Conservation (phyloP, 2,797 vertebrate genomes). For the Sebastes matsubarae region DNA sequence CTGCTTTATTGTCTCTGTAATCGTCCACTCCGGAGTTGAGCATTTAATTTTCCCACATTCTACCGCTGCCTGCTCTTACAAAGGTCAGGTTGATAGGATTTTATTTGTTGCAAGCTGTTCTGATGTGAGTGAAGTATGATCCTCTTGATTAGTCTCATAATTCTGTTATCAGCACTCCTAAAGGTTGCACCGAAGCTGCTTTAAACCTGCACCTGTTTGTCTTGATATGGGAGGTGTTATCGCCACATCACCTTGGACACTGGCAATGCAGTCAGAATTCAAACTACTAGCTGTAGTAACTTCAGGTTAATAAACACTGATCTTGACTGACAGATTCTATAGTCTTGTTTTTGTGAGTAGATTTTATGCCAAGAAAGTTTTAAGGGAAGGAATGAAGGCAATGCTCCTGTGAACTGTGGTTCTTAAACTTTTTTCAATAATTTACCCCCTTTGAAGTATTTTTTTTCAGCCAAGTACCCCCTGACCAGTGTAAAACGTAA, state of each 20-base stretch:
- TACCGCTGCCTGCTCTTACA: slow-evolving; percentile 39
- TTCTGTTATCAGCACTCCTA: slow-evolving; percentile 60
- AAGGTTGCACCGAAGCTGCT: slow-evolving; percentile 60
- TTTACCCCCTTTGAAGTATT: not conserved
- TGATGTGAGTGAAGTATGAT: slow-evolving; percentile 55
- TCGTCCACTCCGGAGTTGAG: slow-evolving; percentile 52
- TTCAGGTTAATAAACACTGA: not conserved
- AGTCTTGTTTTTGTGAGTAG: not conserved
- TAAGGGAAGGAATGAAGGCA: not conserved
- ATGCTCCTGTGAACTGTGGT: not conserved
- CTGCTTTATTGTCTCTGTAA: slow-evolving; percentile 61
- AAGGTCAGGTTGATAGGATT: slow-evolving; percentile 69
- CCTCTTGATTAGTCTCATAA: slow-evolving; percentile 62
- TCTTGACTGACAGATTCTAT: not conserved
- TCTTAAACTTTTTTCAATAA: not conserved
- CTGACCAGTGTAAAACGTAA: not conserved
- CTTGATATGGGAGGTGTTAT: slow-evolving; percentile 7
- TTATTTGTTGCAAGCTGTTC: slow-evolving; percentile 67
- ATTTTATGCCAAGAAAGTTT: not conserved
- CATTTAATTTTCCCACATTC: slow-evolving; percentile 50
- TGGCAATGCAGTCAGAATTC: not conserved
- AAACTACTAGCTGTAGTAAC: not conserved
- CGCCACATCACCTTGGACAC: not conserved
- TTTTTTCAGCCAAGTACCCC: not conserved
- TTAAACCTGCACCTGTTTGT: slow-evolving; percentile 55